Percentiles rank a stretch among this genome's conserved stretches.
Conservation (phyloP, 2,797 vertebrate genomes). For the Phalloptychus januarius region DNA sequence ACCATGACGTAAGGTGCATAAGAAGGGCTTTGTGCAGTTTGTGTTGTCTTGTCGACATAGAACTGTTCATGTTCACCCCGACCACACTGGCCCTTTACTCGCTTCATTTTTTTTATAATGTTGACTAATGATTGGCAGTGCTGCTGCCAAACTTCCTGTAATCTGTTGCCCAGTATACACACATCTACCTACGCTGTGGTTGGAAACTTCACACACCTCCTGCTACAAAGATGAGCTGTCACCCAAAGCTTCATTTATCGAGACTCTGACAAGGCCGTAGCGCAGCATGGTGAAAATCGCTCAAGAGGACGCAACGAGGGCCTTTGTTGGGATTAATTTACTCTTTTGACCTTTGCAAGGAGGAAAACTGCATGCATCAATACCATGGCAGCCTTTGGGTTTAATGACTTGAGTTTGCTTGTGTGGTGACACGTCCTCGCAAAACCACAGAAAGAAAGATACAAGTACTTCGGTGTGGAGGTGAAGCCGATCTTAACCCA, state of each 20-base stretch:
- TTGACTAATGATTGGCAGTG: constrained; percentile 55
- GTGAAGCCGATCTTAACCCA: constrained; percentile 51
- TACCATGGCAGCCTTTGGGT: constrained; percentile 18
- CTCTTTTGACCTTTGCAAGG: constrained; percentile 35
- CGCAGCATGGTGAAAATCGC: constrained; percentile 34
- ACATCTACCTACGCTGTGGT: constrained; percentile 62
- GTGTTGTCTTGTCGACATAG: too few relatives aligned
- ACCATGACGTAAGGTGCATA: too few relatives aligned
- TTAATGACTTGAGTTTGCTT: constrained; percentile 32
- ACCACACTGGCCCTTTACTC: not conserved
- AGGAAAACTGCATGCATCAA: constrained; percentile 7
- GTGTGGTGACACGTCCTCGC: constrained; percentile 15
- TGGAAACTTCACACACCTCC: constrained; percentile 58
- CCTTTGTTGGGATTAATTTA: constrained; percentile 36
- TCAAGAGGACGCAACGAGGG: constrained; percentile 26
- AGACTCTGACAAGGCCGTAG: constrained; percentile 59
- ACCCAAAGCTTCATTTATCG: constrained; percentile 60
- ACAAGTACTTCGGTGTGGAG: constrained; percentile 31
- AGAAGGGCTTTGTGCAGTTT: too few relatives aligned
- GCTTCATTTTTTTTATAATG: constrained; percentile 37
- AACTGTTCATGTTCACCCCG: too few relatives aligned
- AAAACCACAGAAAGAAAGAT: constrained; percentile 40
- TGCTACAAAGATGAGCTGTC: constrained; percentile 60
- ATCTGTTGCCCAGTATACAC: constrained; percentile 65
- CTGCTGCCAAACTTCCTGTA: constrained; percentile 47